A percentile compares a stretch with the other conserved stretches of the same genome.
Evolutionary conservation across 2,113 vertebrate species (phyloP).

Genomic region (Pomatostomus ruficeps): DNA sequence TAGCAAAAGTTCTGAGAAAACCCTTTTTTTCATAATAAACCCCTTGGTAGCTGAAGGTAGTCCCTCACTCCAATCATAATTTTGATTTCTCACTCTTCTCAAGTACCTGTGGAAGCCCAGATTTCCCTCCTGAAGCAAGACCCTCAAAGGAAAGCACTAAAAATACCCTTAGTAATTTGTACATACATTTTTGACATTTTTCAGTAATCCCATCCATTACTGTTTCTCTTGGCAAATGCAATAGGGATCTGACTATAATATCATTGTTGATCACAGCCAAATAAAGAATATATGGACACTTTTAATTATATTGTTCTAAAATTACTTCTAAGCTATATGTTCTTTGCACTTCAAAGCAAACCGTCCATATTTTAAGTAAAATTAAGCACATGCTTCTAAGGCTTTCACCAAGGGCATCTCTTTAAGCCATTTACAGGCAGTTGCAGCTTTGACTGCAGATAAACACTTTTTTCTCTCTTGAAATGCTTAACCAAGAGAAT

Average conservation of each 20-base stretch:
- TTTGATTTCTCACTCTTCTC: neutral
- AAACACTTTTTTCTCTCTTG: neutral
- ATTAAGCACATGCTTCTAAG: neutral
- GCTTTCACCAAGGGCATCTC: neutral
- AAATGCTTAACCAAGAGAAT: neutral
- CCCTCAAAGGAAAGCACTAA: neutral
- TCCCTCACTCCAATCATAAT: neutral
- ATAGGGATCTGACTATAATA: neutral
- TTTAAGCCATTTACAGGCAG: neutral
- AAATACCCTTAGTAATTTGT: neutral
- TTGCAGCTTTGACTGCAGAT: neutral
- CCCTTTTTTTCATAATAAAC: neutral
- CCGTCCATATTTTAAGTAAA: neutral
- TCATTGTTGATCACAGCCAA: neutral
- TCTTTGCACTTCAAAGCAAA: constrained; percentile 1
- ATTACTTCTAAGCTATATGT: neutral
- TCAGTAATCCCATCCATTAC: neutral
- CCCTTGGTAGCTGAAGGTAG: neutral
- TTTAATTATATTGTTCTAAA: neutral
- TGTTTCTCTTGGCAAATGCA: neutral
- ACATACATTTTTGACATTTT: neutral
- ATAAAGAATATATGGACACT: neutral
- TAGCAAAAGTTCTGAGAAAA: neutral
- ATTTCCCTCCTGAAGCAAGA: neutral
- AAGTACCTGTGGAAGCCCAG: neutral